Conservation (phyloP, 2,888 invertebrate genomes). For the Alviniconcha strummeri region DNA sequence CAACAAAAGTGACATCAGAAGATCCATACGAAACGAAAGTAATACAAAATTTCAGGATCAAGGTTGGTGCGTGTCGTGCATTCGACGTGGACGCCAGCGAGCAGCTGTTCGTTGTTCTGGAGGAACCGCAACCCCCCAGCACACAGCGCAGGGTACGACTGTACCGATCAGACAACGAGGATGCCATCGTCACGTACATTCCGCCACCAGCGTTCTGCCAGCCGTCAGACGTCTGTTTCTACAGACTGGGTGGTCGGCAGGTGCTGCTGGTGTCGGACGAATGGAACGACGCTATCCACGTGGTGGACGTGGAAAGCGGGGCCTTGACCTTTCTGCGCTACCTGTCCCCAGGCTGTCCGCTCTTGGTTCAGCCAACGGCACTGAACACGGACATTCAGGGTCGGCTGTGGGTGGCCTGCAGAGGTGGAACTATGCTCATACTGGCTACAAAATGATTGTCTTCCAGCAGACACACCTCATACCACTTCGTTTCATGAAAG, state of each 20-base stretch:
- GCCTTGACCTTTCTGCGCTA: background rate
- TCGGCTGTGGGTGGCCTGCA: slow-evolving; percentile 11
- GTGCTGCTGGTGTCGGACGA: slow-evolving; percentile 27
- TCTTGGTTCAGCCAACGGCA: slow-evolving; percentile 17
- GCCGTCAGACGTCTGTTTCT: slow-evolving; percentile 10
- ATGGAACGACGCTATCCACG: slow-evolving; percentile 8
- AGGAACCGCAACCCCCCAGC: background rate
- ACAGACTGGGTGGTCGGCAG: background rate
- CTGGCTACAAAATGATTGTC: background rate
- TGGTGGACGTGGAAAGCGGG: background rate
- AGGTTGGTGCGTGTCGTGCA: background rate
- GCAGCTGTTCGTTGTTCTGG: background rate
- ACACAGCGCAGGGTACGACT: background rate
- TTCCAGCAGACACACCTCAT: no score
- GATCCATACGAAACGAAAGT: background rate
- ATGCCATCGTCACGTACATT: background rate
- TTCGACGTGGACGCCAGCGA: slow-evolving; percentile 1
- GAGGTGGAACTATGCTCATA: background rate
- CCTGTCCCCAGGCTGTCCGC: background rate
- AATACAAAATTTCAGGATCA: background rate
- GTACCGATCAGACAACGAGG: background rate
- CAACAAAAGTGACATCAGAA: background rate
- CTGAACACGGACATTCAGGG: slow-evolving; percentile 7
- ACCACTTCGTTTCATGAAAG: no score
- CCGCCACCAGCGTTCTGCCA: background rate